Percentiles rank a stretch among this genome's conserved stretches.
These are phyloP conservation scores for Ochropacha duplaris DNA, from an alignment of 2,888 invertebrate species.

Conservation along the genomic window DNA sequence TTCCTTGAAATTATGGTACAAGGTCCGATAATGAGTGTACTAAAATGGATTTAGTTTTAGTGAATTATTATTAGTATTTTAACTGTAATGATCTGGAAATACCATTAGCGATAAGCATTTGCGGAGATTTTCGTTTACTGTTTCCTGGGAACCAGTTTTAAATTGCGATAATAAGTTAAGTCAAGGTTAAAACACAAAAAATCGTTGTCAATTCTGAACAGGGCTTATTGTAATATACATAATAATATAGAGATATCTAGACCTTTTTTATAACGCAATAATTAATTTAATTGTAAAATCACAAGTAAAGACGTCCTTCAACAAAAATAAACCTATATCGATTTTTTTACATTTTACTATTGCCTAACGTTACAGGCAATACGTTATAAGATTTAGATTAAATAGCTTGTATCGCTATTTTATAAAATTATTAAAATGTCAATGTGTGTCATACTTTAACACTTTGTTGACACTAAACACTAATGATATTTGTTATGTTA, in stretches of 20 bases:
- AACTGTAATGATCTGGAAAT: conserved; percentile 22
- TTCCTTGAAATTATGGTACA: conserved; percentile 19
- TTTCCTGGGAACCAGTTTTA: background rate
- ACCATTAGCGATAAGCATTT: background rate
- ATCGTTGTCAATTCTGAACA: too few relatives aligned
- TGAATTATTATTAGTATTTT: conserved; percentile 21
- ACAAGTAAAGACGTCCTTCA: conserved; percentile 2
- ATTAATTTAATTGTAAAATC: background rate
- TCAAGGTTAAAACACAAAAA: background rate
- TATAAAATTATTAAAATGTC: too few relatives aligned
- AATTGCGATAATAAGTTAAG: background rate
- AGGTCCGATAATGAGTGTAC: conserved; percentile 14
- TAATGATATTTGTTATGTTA: too few relatives aligned
- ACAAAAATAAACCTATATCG: conserved; percentile 7
- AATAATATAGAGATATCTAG: too few relatives aligned
- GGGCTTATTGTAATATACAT: too few relatives aligned
- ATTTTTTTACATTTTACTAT: conserved; percentile 3
- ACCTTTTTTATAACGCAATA: too few relatives aligned
- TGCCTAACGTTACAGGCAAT: background rate
- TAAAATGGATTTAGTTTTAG: conserved; percentile 14
- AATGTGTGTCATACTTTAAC: too few relatives aligned
- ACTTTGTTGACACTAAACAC: too few relatives aligned
- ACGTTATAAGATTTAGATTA: background rate
- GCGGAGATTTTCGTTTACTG: background rate
- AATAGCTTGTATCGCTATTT: background rate